Evolutionary conservation across 2,888 invertebrate species (phyloP), one percentile per base, ranked within the genome.

Genomic region (Pristionchus entomophagus): DNA sequence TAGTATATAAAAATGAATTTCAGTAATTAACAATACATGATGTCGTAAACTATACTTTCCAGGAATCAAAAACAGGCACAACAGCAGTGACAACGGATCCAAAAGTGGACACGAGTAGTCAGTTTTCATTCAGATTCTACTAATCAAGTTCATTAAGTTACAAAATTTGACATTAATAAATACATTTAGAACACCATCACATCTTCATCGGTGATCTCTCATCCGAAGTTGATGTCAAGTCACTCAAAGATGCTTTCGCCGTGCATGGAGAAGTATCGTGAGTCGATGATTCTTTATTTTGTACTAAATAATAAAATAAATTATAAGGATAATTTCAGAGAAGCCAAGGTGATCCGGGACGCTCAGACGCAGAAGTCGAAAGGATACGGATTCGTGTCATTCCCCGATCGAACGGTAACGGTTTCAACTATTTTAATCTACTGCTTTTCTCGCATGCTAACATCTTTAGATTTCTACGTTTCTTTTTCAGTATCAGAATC

Each of bases 141-240:
- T n/a, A n/a, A 17, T 26, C 22, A 17, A 26, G n/a, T n/a, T 62
- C n/a, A 17, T n/a, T n/a, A 8, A 62, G 6, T 62, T 62, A 8
- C 22, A 17, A 17, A 17, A 62, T 65, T 65, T 29, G 14, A 6
- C n/a, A 29, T 5, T 5, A 56, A 56, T 14, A 56, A 56, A 77
- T 12, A 29, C 56, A 89, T 93, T 89, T 94, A 95, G 95, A 98
- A 94, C 99, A 99, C 95, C 97, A 97, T 95, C 99, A 99, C 95
- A 98, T 99, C 95, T 99, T 99, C 95, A 99, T 99, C 88, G 99
- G 99, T 92, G 99, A 99, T 95, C 95, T 99, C 91, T 98, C 98
- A 94, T 98, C 98, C 69, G 99, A 99, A 95, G 98, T 99, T 91
- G 99, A 99, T 95, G 98, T 98, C 93, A 97, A 98, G 94, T 97